Conservation (phyloP, 1,140 invertebrate species). For the Bradynema listronoti region DNA sequence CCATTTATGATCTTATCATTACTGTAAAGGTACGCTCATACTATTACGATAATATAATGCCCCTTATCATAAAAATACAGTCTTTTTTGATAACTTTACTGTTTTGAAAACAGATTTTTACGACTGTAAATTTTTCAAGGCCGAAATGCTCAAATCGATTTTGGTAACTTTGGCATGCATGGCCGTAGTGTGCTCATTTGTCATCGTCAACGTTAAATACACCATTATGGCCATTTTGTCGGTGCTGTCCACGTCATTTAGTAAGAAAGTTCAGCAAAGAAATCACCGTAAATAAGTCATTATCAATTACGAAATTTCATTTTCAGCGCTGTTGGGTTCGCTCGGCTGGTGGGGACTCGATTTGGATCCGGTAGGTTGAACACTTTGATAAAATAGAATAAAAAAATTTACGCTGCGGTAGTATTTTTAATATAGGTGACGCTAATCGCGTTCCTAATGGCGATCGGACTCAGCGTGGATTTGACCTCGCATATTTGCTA, state of each 20-base stretch:
- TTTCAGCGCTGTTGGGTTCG: constrained; percentile 31
- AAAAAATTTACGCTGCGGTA: no score
- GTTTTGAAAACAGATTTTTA: not conserved
- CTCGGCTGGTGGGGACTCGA: constrained; percentile 40
- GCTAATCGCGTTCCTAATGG: constrained; percentile 96
- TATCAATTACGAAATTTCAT: constrained; percentile 4
- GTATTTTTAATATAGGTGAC: constrained; percentile 64
- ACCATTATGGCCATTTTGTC: constrained; percentile 31
- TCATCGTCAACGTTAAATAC: constrained; percentile 25
- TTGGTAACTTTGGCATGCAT: constrained; percentile 37
- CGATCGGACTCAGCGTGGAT: constrained; percentile 90
- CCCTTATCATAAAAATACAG: constrained; percentile 4
- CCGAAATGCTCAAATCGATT: constrained; percentile 41
- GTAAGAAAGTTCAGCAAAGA: constrained; percentile 33
- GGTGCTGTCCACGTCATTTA: constrained; percentile 40
- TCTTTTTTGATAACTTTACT: not conserved
- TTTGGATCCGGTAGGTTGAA: constrained; percentile 60
- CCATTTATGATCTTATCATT: constrained; percentile 42
- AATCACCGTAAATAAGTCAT: constrained; percentile 8
- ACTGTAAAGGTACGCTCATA: constrained; percentile 31
- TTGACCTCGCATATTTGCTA: constrained; percentile 93
- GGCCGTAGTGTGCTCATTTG: constrained; percentile 39
- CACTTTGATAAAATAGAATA: constrained; percentile 4
- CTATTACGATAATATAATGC: not conserved
- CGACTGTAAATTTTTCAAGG: constrained; percentile 18